Evolutionary conservation across 2,888 invertebrate genomes (phyloP), one percentile per base, ranked within the genome.

Genomic region (Teleiodes luculella): DNA sequence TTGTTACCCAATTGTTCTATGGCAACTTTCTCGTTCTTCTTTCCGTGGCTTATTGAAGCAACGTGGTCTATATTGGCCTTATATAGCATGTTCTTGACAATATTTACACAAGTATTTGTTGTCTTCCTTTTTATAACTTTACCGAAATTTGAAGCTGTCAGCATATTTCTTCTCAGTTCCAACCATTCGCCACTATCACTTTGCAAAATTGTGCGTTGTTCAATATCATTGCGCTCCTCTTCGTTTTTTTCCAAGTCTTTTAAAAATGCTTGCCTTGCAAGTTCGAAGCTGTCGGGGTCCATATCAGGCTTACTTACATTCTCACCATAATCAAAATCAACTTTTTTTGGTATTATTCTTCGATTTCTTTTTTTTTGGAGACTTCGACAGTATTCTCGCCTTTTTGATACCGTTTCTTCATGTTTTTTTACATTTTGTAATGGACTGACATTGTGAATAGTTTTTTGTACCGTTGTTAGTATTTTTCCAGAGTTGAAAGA

Each of bases 401-500:
- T 62, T 48, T 39, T 11, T 16, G 53, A 35, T 18, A 56, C 28
- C 30, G 30, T 57, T 52, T 43, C 51, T 54, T 63, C 61, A 18
- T 59, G 41, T 55, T 53, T 51, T 46, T 60, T 50, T 8, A 41
- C 31, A 39, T 52, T 41, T 11, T 45, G 53, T 46, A 20, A 50
- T 18, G 58, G 57, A 50, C 50, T 53, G 48, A 47, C n/a, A 10
- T 33, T 33, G 33, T 14, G 16, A 14, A 39, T 14, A 14, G 14
- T 16, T 18, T 14, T 16, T 2, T 18, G 33, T 1, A 31, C 33
- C 8, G 33, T 55, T 0, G 39, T n/a, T n/a, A 56, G 39, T 7
- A 48, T 36, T 28, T 37, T 52, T 11, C 58, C 48, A n/a, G 52
- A 51, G 31, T 75, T 74, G 50, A 65, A 71, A 18, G 63, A 56